Evolutionary conservation across 1,140 invertebrate genomes (phyloP), one percentile per base, ranked within the genome.

Genomic region (Lepeophtheirus salmonis): DNA sequence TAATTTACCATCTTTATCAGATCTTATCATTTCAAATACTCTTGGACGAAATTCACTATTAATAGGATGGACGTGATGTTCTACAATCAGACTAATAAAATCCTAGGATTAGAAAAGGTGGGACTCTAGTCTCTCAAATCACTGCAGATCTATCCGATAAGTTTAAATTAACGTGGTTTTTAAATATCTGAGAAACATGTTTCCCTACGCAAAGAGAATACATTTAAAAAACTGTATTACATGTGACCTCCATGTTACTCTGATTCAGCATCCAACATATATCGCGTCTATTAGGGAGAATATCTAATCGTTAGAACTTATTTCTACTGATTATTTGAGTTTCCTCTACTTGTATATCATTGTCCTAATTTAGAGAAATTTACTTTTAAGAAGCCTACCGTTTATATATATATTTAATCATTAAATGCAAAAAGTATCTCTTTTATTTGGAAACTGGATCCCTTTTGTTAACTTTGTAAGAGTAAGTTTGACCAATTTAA

Each of bases 361-460:
- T 57, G 55, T 57, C 55, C 55, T 17, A 57, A 57, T 18, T 23
- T 57, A 17, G 55, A 57, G 55, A 26, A 14, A 13, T 21, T 57
- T n/a, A 17, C n/a, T 25, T 23, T 57, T 16, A 23, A 57, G 23
- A 57, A 57, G 16, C 55, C 55, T 17, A 57, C 55, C n/a, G n/a
- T n/a, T n/a, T 25, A 57, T 20, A 17, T 17, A 57, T 21, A 17
- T 57, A 16, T 57, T 57, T 21, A 57, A 41, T 23, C 22, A 24
- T n/a, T 17, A 57, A n/a, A 14, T n/a, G n/a, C 52, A 54, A 14
- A 14, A 41, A 24, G 55, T 48, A 16, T 23, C 55, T 57, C 17
- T 26, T 17, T 25, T 26, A 2, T 48, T 16, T 17, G 55, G 55
- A 17, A 57, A 41, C 26, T 17, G 20, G 23, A 17, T 48, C n/a